Evolutionary conservation across 2,888 invertebrate species (phyloP).

Genomic region (Ypsolopha scabrella): DNA sequence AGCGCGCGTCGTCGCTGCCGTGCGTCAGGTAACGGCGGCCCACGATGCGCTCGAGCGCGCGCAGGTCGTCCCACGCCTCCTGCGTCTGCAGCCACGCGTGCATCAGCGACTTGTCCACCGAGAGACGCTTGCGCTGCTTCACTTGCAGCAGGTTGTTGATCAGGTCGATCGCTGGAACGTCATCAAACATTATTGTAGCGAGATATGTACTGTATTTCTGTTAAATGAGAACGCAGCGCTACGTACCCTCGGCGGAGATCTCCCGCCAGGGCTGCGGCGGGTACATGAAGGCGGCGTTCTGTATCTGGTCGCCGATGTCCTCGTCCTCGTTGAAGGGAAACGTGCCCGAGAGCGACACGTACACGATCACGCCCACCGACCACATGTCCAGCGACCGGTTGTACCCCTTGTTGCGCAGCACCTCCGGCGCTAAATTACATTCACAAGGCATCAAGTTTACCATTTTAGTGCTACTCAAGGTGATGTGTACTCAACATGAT

Average conservation of each 20-base stretch:
- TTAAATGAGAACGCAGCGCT: too few species aligned
- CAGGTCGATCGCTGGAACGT: slow-evolving; percentile 90
- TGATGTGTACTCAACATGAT: too few species aligned
- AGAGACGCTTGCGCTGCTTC: slow-evolving; percentile 93
- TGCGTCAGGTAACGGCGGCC: slow-evolving; percentile 79
- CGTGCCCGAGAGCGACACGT: slow-evolving; percentile 97
- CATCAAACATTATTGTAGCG: background rate
- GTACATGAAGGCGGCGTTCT: slow-evolving; percentile 99
- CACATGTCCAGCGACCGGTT: slow-evolving; percentile 99
- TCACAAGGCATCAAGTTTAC: too few species aligned
- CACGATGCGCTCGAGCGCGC: slow-evolving; percentile 78
- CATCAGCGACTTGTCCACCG: slow-evolving; percentile 94
- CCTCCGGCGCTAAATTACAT: slow-evolving; percentile 86
- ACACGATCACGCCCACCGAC: slow-evolving; percentile 99
- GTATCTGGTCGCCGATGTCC: slow-evolving; percentile 99
- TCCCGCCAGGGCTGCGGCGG: slow-evolving; percentile 98
- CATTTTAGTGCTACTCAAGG: too few species aligned
- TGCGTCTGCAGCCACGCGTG: slow-evolving; percentile 98
- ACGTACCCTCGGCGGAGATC: slow-evolving; percentile 90
- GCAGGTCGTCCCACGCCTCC: slow-evolving; percentile 94
- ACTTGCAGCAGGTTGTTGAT: slow-evolving; percentile 98
- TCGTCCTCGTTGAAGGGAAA: slow-evolving; percentile 99
- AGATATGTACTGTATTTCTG: too few species aligned
- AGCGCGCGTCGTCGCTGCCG: slow-evolving; percentile 83
- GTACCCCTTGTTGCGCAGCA: slow-evolving; percentile 97